phyloP scores from a whole-genome alignment of 2,888 invertebrate genomes.

The Vannuccia rotundouncinata region DNA sequence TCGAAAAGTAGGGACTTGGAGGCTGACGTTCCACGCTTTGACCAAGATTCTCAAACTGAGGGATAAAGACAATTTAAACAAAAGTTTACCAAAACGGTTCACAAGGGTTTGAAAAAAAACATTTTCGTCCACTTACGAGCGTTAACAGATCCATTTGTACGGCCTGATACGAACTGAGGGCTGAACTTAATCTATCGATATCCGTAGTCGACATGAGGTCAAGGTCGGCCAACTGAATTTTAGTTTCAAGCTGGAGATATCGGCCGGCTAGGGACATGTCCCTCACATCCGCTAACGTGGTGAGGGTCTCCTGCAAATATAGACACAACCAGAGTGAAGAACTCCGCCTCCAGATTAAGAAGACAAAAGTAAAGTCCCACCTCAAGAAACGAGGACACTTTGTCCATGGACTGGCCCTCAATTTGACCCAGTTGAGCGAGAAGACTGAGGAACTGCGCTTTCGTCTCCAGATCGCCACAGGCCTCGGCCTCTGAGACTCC shows the following conservation, averaged over 20 bases:
- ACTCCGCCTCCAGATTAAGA: too few relatives aligned
- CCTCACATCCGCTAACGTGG: neutral
- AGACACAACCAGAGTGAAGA: too few relatives aligned
- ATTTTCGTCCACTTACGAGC: neutral
- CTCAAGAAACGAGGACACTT: slow-evolving; percentile 45
- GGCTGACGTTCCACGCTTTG: slow-evolving; percentile 49
- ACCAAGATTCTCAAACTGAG: slow-evolving; percentile 51
- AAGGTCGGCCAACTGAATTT: neutral
- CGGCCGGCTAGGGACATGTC: neutral
- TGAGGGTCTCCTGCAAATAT: neutral
- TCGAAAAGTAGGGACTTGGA: slow-evolving; percentile 44
- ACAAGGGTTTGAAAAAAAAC: slow-evolving; percentile 4
- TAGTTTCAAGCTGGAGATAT: neutral
- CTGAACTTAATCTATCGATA: neutral
- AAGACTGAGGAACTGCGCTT: slow-evolving; percentile 51
- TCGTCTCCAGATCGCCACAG: slow-evolving; percentile 50
- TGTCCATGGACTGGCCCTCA: slow-evolving; percentile 49
- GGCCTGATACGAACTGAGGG: neutral
- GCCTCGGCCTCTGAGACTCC: slow-evolving; percentile 53
- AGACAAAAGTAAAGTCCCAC: neutral
- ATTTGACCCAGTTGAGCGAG: slow-evolving; percentile 49
- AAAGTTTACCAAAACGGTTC: neutral
- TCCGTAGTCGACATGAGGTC: neutral
- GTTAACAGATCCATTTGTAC: neutral
- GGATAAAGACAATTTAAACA: neutral